A percentile compares a stretch with the other conserved stretches of the same genome.
phyloP scores from a whole-genome alignment of 2,797 vertebrate species.

The Dermochelys coriacea region DNA sequence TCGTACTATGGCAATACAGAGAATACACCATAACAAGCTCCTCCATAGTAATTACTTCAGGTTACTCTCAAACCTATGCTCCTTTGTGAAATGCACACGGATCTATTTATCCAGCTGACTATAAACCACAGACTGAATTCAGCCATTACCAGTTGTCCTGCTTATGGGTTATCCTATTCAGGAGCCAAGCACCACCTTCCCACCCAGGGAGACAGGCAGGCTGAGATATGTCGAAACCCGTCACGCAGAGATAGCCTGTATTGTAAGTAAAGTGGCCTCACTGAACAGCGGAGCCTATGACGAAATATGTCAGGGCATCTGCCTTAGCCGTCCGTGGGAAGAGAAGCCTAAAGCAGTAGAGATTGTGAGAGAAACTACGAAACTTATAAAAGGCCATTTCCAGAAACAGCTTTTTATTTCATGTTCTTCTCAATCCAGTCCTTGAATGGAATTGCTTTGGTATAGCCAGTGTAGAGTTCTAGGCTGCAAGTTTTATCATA shows the following conservation, averaged over 20 bases:
- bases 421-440: constrained; percentile 96
- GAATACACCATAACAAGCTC: constrained; percentile 15
- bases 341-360: constrained; percentile 64
- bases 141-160: constrained; percentile 26
- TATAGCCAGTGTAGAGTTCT: constrained; percentile 94
- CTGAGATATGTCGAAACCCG: constrained; percentile 23
- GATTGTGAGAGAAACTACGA: constrained; percentile 39
- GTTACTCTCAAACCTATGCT: constrained; percentile 17
- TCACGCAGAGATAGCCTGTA: constrained; percentile 31
- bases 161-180: constrained; percentile 12
- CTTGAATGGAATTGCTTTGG: constrained; percentile 90
- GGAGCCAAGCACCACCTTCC: constrained; percentile 38
- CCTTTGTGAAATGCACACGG: neutral
- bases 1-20: constrained; percentile 37
- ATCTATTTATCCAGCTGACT: constrained; percentile 2
- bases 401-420: constrained; percentile 83
- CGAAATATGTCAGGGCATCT: constrained; percentile 31
- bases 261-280: constrained; percentile 9
- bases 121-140: constrained; percentile 27
- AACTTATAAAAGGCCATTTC: constrained; percentile 40
- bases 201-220: constrained; percentile 53
- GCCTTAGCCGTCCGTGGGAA: constrained; percentile 55
- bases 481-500: constrained; percentile 92
- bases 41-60: constrained; percentile 11
- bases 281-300: constrained; percentile 13